phyloP scores from a whole-genome alignment of 2,113 vertebrate species.

The Apodemus speciosus region DNA sequence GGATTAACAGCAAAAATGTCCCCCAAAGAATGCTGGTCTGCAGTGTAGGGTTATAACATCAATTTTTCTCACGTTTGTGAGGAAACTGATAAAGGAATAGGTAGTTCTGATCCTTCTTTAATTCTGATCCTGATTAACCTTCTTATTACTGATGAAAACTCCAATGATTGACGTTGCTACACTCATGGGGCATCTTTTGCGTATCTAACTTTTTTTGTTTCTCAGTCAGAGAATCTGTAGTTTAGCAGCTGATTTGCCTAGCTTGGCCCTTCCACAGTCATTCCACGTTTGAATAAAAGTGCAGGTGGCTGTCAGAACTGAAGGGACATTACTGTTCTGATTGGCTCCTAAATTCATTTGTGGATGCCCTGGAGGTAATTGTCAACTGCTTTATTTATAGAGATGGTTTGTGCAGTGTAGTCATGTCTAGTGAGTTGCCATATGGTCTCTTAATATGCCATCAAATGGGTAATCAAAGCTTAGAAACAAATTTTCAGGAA shows the following conservation, averaged over 20 bases:
- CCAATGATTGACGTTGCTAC: not conserved
- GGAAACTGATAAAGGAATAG: not conserved
- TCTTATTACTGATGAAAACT: not conserved
- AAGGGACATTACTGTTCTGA: constrained; percentile 1
- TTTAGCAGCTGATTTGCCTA: not conserved
- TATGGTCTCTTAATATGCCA: constrained; percentile 62
- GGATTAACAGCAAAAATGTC: not conserved
- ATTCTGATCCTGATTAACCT: not conserved
- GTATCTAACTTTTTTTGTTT: not conserved
- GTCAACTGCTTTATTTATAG: constrained; percentile 61
- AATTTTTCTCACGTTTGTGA: not conserved
- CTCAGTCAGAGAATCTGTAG: not conserved
- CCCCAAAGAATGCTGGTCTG: not conserved
- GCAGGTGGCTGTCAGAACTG: constrained; percentile 18
- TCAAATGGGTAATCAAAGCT: constrained; percentile 71
- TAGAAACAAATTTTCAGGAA: constrained; percentile 69
- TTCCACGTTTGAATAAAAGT: constrained; percentile 17
- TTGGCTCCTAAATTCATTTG: constrained; percentile 16
- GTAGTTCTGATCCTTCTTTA: not conserved
- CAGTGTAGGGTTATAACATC: not conserved
- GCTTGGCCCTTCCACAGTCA: not conserved
- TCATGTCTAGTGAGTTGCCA: constrained; percentile 31
- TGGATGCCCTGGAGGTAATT: constrained; percentile 55
- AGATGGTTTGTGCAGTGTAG: constrained; percentile 40
- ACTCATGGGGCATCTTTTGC: not conserved